Evolutionary conservation across 2,888 invertebrate genomes (phyloP), one percentile per base, ranked within the genome.

Genomic region (Crossocerus cetratus): DNA sequence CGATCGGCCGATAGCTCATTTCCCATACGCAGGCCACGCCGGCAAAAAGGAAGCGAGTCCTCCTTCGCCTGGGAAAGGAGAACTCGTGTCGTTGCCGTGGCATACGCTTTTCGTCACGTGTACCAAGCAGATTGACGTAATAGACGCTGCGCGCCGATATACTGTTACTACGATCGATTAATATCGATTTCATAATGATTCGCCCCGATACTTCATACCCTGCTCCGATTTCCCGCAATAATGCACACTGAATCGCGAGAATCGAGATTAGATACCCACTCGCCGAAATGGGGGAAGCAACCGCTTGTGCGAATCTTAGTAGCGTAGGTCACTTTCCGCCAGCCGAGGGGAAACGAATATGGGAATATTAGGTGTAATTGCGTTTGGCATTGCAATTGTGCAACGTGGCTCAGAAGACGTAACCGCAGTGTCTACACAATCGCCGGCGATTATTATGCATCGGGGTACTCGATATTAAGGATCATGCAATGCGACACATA

Each of bases 401-500:
- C 49, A 49, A 49, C 8, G 5, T 32, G 3, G 32, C 16, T 49
- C 49, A 16, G n/a, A 16, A 49, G n/a, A 49, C 49, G 13, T 49
- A 49, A 49, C 16, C 14, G 49, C 49, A 16, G 4, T 16, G 16
- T 49, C 14, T 49, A 49, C 49, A 49, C 49, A 49, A 49, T 49
- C 49, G 32, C 32, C 32, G 49, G 49, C 11, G 49, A 49, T 49
- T 49, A 49, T 49, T 16, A 49, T 49, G 49, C 16, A 16, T 49
- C 49, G 49, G 49, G 3, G 49, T 49, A 49, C 49, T 16, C 49
- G 49, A 49, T 49, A 49, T 49, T 49, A 49, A 49, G n/a, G 49
- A 49, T 49, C 49, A 49, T 49, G 49, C 49, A 49, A 49, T 4
- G 16, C 3, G 49, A 16, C 49, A 49, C n/a, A 49, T 32, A 32